Conservation (phyloP, 2,113 vertebrate species). For the Alligator mississippiensis region DNA sequence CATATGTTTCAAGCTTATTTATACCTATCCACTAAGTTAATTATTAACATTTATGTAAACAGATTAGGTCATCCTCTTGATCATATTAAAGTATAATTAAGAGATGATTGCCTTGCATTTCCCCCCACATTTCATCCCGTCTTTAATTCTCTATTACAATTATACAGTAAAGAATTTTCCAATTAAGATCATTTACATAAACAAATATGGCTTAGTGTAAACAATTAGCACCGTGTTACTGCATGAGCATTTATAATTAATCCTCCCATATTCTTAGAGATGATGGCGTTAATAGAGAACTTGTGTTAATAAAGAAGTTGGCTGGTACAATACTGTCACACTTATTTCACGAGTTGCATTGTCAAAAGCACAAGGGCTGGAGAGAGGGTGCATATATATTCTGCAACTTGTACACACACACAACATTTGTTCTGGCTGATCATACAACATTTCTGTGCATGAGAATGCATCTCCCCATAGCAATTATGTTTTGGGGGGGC, state of each 20-base stretch:
- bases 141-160: conserved; percentile 58
- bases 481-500: not conserved
- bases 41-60: conserved; percentile 54
- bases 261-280: conserved; percentile 54
- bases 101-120: not conserved
- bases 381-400: rapidly evolving
- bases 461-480: not conserved
- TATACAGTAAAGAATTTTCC: conserved; percentile 67
- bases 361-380: not conserved
- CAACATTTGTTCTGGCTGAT: not conserved
- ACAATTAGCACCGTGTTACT: conserved; percentile 59
- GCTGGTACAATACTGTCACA: conserved; percentile 13
- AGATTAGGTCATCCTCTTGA: conserved; percentile 46
- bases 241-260: conserved; percentile 72
- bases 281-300: not conserved
- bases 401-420: not conserved
- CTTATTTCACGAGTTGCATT: not conserved
- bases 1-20: conserved; percentile 35
- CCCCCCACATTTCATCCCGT: conserved; percentile 45
- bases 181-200: conserved; percentile 68
- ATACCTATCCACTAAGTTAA: conserved; percentile 52
- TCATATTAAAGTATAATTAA: conserved; percentile 42
- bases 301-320: conserved; percentile 23
- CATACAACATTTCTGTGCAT: not conserved
- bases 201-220: conserved; percentile 68